Percentiles rank a stretch among this genome's conserved stretches.
Conservation (phyloP, 2,113 vertebrate genomes). For the Neogale vison region DNA sequence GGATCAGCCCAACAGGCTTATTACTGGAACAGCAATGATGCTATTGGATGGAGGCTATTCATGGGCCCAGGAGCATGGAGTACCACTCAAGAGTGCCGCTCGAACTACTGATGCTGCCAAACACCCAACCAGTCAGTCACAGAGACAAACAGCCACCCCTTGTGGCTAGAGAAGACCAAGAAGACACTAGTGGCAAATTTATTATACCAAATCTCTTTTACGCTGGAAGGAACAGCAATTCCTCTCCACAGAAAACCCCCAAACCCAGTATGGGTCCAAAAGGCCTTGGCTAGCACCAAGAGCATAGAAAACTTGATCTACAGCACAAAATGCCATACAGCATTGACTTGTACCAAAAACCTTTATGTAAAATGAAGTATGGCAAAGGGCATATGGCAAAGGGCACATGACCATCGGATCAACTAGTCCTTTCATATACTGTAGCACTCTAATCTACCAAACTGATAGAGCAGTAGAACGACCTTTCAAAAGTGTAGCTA, state of each 20-base stretch:
- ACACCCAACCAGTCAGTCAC: background rate
- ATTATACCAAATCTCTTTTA: background rate
- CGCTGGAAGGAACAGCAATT: background rate
- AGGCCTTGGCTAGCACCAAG: background rate
- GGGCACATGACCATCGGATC: background rate
- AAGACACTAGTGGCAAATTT: background rate
- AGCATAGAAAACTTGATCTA: background rate
- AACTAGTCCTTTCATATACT: background rate
- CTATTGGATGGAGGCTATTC: background rate
- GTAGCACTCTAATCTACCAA: background rate
- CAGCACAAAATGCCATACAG: background rate
- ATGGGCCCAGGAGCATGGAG: background rate
- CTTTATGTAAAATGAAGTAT: background rate
- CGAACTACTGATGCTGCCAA: background rate
- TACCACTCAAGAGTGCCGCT: background rate
- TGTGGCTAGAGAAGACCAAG: background rate
- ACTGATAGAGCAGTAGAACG: background rate
- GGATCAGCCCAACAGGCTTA: background rate
- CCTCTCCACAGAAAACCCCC: background rate
- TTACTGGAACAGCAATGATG: background rate
- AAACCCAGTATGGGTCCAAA: background rate
- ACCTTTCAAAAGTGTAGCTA: background rate
- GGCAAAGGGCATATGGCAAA: background rate
- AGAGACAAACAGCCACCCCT: background rate
- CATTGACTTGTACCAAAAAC: background rate